Base-by-base conservation (phyloP, 1,140 invertebrate genomes). In the Trichonephila clavata region DNA sequence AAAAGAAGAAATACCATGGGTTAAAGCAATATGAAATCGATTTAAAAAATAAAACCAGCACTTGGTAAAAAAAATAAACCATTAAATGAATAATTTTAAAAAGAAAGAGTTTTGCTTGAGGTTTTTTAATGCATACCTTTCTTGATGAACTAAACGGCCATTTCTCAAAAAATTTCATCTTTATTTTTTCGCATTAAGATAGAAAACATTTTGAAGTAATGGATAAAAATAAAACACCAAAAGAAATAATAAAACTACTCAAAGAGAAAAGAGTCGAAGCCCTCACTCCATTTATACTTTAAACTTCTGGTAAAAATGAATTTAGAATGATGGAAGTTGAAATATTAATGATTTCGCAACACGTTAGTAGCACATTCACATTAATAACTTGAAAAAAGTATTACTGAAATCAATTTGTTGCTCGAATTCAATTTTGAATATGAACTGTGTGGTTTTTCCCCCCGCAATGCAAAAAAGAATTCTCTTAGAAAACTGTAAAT, bases 351-450 rank as follows among this genome's bases (percentile, higher is more conserved):
- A 83, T 59, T 57, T 50, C 24, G 50, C 39, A 83, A 83, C 81
- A 83, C 81, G 81, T 57, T 83, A 83, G 81, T 83, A 83, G 39
- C 81, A 83, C 81, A 83, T 83, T 83, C 21, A 83, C 43, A 83
- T 83, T 83, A 83, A 83, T 83, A 83, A 83, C 21, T 57, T 24
- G 21, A 83, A 83, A 24, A n/a, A 39, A 39, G 14, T 59, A 83
- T 50, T 57, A 57, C 21, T 7, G 43, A 83, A 50, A 83, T 83
- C 39, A 83, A 83, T 83, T 83, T 83, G 81, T 83, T 57, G 39
- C 50, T 83, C 43, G 24, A 24, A 83, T 83, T 83, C 81, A 83
- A 83, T 83, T 83, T 83, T 27, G 71, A 57, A 83, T 83, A 57
- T 57, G 81, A 57, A 83, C 20, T 24, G 16, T 20, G 27, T 14